A percentile compares a stretch with the other conserved stretches of the same genome.
These are phyloP conservation scores for Toxostoma redivivum DNA, from an alignment of 2,113 vertebrate genomes.

Conservation along the genomic window DNA sequence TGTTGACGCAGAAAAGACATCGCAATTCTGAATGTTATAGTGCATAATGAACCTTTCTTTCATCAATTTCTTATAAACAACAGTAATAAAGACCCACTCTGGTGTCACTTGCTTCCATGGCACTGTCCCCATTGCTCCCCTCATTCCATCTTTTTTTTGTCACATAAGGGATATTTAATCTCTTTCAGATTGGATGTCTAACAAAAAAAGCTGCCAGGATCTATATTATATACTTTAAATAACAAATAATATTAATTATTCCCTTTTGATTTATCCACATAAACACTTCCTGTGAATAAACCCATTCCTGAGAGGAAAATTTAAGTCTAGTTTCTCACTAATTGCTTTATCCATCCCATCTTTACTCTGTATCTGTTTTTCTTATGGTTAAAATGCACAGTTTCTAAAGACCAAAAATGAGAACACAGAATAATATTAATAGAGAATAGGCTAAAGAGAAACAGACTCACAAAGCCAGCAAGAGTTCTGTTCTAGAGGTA, in stretches of 20 bases:
- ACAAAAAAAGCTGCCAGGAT: not conserved
- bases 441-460: not conserved
- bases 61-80: not conserved
- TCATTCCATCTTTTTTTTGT: not conserved
- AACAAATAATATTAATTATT: not conserved
- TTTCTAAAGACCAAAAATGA: not conserved
- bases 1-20: not conserved
- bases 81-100: not conserved
- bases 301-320: not conserved
- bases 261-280: not conserved
- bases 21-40: not conserved
- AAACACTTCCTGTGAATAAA: not conserved
- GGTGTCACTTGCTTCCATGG: not conserved
- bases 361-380: not conserved
- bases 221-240: not conserved
- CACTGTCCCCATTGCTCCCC: not conserved
- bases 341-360: not conserved
- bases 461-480: not conserved
- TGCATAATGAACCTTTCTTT: not conserved
- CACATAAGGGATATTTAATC: not conserved
- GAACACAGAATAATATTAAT: not conserved
- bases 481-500: not conserved
- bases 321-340: not conserved
- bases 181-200: not conserved
- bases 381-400: not conserved